A percentile compares a stretch with the other conserved stretches of the same genome.
These are phyloP conservation scores for Eudasyphora cyanicolor DNA, from an alignment of 2,888 invertebrate genomes.

Conservation along the genomic window DNA sequence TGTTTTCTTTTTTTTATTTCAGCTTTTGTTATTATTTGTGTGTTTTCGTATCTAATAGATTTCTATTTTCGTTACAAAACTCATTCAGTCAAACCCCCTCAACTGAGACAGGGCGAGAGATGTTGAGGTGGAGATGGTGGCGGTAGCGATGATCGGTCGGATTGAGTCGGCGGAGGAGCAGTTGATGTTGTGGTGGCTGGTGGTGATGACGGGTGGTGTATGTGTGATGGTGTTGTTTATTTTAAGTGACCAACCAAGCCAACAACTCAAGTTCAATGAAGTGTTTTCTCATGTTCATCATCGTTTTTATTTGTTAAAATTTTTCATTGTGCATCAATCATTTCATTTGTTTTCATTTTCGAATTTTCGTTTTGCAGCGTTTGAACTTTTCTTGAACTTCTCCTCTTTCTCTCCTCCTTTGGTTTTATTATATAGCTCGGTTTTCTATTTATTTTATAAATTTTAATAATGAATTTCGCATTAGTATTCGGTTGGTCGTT, in stretches of 20 bases:
- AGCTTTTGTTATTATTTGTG: slow-evolving; percentile 10
- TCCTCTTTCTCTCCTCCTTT: background rate
- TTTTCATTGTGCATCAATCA: slow-evolving; percentile 17
- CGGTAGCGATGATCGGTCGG: background rate
- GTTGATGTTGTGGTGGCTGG: background rate
- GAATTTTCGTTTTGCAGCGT: background rate
- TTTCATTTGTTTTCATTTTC: background rate
- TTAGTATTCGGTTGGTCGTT: background rate
- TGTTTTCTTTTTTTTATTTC: background rate
- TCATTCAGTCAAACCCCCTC: slow-evolving; percentile 39
- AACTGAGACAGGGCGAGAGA: background rate
- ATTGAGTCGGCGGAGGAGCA: too few relatives aligned
- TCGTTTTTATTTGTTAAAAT: slow-evolving; percentile 44
- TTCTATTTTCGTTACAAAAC: slow-evolving; percentile 52
- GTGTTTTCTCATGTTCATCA: slow-evolving; percentile 31
- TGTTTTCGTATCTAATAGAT: slow-evolving; percentile 43
- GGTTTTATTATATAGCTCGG: background rate
- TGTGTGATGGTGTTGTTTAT: slow-evolving; percentile 6
- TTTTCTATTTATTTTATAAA: background rate
- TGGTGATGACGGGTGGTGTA: background rate
- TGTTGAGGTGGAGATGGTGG: slow-evolving; percentile 13
- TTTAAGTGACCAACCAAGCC: slow-evolving; percentile 20
- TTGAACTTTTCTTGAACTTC: background rate
- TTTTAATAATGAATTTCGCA: background rate
- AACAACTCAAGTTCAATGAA: slow-evolving; percentile 53